A percentile compares a stretch with the other conserved stretches of the same genome.
Conservation (phyloP, 2,113 vertebrate species). For the Australoheros scitulus region DNA sequence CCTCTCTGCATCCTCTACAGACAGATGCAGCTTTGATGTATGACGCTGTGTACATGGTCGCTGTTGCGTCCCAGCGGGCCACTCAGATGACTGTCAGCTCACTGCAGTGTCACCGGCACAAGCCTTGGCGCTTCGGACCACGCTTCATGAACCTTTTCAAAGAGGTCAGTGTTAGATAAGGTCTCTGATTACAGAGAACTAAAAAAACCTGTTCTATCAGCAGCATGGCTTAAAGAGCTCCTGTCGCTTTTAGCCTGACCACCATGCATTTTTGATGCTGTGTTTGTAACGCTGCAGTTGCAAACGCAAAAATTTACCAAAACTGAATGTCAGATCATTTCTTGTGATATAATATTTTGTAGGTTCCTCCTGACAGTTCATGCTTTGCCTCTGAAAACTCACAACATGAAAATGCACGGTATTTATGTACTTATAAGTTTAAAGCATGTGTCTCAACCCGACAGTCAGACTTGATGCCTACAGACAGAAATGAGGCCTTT, state of each 20-base stretch:
- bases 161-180: constrained; percentile 82
- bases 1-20: constrained; percentile 69
- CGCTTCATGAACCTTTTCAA: constrained; percentile 97
- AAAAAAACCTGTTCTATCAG: not conserved
- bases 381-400: constrained; percentile 1
- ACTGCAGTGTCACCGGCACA: constrained; percentile 96
- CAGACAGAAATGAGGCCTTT: constrained; percentile 68
- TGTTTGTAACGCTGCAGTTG: not conserved
- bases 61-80: constrained; percentile 90
- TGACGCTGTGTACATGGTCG: constrained; percentile 94
- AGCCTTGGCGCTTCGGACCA: constrained; percentile 95
- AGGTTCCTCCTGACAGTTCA: not conserved
- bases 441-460: constrained; percentile 21
- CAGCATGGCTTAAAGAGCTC: not conserved
- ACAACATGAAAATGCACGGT: constrained; percentile 23
- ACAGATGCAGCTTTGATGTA: constrained; percentile 97
- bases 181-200: not conserved
- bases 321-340: constrained; percentile 15
- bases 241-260: not conserved
- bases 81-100: constrained; percentile 95
- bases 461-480: constrained; percentile 55
- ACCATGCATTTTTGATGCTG: constrained; percentile 7
- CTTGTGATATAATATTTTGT: not conserved
- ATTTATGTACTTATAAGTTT: constrained; percentile 48
- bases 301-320: not conserved